Conservation (phyloP, 2,888 invertebrate genomes). For the Caradrina kadenii region DNA sequence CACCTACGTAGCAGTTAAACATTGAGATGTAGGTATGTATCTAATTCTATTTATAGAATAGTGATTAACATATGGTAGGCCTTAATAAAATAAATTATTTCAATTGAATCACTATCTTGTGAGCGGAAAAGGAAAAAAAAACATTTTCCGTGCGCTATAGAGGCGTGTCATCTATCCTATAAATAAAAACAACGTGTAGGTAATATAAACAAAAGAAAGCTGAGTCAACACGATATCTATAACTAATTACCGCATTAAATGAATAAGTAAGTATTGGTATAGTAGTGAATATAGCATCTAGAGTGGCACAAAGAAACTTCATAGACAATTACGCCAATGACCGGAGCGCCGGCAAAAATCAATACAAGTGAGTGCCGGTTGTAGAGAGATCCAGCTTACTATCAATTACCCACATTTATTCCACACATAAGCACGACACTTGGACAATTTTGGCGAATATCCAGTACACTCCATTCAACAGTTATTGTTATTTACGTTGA, state of each 20-base stretch:
- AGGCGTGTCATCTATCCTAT: slow-evolving; percentile 27
- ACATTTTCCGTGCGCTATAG: slow-evolving; percentile 1
- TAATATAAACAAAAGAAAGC: slow-evolving; percentile 11
- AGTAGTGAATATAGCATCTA: slow-evolving; percentile 1
- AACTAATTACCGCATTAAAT: background rate
- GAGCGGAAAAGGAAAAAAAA: background rate
- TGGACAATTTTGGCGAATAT: slow-evolving; percentile 65
- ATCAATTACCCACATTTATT: slow-evolving; percentile 36
- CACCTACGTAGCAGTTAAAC: background rate
- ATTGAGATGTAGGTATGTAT: background rate
- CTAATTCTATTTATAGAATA: background rate
- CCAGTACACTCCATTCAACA: slow-evolving; percentile 76
- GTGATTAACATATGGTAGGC: background rate
- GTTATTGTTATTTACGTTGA: slow-evolving; percentile 77
- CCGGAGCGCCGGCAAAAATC: slow-evolving; percentile 82
- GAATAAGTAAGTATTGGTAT: slow-evolving; percentile 19
- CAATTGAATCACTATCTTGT: background rate
- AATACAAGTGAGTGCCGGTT: slow-evolving; percentile 77
- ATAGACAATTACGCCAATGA: slow-evolving; percentile 73
- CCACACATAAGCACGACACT: slow-evolving; percentile 29
- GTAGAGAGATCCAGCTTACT: slow-evolving; percentile 18
- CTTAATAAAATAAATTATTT: background rate
- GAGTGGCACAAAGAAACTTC: slow-evolving; percentile 67
- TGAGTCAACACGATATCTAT: background rate
- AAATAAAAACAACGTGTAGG: slow-evolving; percentile 30